Evolutionary conservation across 2,888 invertebrate species (phyloP), one percentile per base, ranked within the genome.

Genomic region (Cephus runcator): DNA sequence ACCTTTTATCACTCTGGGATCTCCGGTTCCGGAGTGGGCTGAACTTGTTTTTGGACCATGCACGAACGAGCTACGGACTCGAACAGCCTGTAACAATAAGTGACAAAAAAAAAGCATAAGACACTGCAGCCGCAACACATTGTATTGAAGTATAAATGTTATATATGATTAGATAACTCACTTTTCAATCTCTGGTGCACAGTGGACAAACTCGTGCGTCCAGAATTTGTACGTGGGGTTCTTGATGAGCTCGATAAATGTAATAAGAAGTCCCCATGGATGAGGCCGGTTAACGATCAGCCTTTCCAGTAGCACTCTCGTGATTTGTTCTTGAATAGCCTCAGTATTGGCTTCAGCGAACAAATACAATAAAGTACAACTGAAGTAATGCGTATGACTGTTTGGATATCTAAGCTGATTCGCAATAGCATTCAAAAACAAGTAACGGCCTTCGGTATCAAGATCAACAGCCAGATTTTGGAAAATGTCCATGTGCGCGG

Each of bases 301-400:
- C 85, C 99, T 93, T 91, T 99, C 99, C 79, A 99, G 94, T 77
- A 99, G 93, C 86, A 99, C 99, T 88, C 99, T 93, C 0, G 98
- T 99, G 77, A 99, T 99, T 92, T 99, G 99, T 92, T 99, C 99
- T 91, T 99, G 99, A 81, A 99, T 98, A 11, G 98, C 98, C 92
- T 99, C 98, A 0, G 97, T 96, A 90, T 99, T 98, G 11, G 99
- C 98, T 92, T 99, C 99, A 74, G 97, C 97, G 92, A 99, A 99
- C 86, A 99, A 93, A 92, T 99, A 99, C 82, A 99, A 93, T 76
- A 99, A 94, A 69, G 98, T 97, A 92, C 99, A 99, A 89, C 99
- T 99, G 93, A 99, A 99, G 93, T 99, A 99, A 93, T 99, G 99
- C 33, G 99, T 99, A 93, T 99, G 99, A 89, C 98, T 99, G 92